Evolutionary conservation across 1,140 invertebrate species (phyloP), one percentile per base, ranked within the genome.

Genomic region (Drosophila sp.): DNA sequence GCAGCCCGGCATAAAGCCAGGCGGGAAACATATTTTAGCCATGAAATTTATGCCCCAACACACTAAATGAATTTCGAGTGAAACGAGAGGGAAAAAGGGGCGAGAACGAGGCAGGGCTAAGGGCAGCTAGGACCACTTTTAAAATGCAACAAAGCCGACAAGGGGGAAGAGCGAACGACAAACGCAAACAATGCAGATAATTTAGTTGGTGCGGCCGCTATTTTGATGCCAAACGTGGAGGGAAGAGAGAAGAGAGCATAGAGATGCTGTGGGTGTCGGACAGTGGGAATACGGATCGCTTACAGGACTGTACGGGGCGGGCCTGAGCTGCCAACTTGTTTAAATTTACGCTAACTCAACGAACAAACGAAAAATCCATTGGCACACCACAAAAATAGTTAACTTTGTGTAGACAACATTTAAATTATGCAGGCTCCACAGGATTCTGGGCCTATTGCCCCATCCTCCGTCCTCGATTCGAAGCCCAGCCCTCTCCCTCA

Each of bases 161-260:
- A 40, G 65, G 58, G 61, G 62, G 41, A 70, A 55, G 41, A 62
- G 69, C 74, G 75, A 81, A 81, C 68, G 71, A 72, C 82, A 79
- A 86, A 73, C 65, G 72, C 79, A 86, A 86, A 86, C 82, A 86
- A 86, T 86, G 71, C 71, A 86, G 82, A 86, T 86, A 86, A 87
- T 79, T 86, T 87, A 82, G 82, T 85, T 85, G 82, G 65, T 74
- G 78, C 78, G 77, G 54, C 60, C 63, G 70, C 64, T 73, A 73
- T 72, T 72, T 81, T 60, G 68, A 47, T 72, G 76, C 69, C 76
- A 77, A 77, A 77, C 63, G 65, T 38, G 38, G 56, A 17, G 17
- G 17, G 17, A 17, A 17, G 17, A 17, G 17, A 17, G 17, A 17
- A 17, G 17, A 17, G 17, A 17, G 17, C 17, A 17, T 17, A 64